Base-by-base conservation (phyloP, 1,140 invertebrate genomes). In the Pseudoatta argentina region DNA sequence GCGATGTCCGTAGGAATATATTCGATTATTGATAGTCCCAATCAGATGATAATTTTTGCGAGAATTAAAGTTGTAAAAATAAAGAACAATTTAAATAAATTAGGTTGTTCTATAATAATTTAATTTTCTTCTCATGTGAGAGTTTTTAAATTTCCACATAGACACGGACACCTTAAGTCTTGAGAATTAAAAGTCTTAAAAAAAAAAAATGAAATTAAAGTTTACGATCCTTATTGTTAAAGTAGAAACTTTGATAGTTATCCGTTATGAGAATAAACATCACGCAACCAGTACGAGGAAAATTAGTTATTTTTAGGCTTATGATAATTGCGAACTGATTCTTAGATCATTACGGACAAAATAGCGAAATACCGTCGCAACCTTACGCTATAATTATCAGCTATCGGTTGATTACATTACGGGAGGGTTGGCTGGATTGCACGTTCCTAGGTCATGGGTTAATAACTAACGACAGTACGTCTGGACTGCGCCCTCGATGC, bases 381-480 rank as follows among this genome's bases (percentile, higher is more conserved):
- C 21, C 18, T 83, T 83, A 83, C 39, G 71, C 27, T 55, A 73
- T 73, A 83, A 83, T 61, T 61, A 24, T 59, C 34, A 72, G 55
- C 7, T 66, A 82, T 73, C 24, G 69, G 18, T 14, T 34, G 79
- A 63, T 83, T 73, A 34, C 55, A 83, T 75, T 83, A 83, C 39
- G n/a, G n/a, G n/a, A n/a, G 57, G 69, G 24, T 34, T 34, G 55
- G 39, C 1, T 61, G 12, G 79, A 61, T 51, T 83, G 69, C 79
- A 39, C 55, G 57, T 83, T 51, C 55, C 55, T 83, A 63, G 79
- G 55, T 73, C 30, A 61, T 61, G 51, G 69, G 57, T 83, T 83
- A 83, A 83, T 83, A 83, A 83, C 55, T 83, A 83, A 83, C 55
- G 69, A 61, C 79, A 72, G 53, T 55, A 61, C 39, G 69, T 73